Evolutionary conservation across 2,113 vertebrate genomes (phyloP).

Genomic region (Brachypodius melanocephalos): DNA sequence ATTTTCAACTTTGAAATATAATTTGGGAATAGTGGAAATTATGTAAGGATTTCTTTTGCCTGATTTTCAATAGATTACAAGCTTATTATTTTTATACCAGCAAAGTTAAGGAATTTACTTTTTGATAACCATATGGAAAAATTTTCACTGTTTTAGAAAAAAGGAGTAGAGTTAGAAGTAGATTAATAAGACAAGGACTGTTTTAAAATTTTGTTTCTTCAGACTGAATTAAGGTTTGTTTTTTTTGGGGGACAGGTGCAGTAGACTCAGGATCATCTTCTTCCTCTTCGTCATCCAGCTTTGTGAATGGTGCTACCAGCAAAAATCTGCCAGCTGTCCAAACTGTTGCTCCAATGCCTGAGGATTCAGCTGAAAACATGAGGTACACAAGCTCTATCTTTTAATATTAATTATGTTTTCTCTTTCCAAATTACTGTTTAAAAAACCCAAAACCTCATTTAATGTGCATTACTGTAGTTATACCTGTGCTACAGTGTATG

Average conservation of each 20-base stretch:
- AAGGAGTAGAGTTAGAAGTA: conserved; percentile 16
- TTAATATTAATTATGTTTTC: not conserved
- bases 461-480: not conserved
- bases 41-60: conserved; percentile 41
- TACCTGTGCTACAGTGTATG: accelerated
- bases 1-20: conserved; percentile 36
- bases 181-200: not conserved
- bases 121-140: not conserved
- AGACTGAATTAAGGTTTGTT: conserved; percentile 54
- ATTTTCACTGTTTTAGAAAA: not conserved
- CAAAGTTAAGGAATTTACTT: not conserved
- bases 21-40: conserved; percentile 21
- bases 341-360: conserved; percentile 94
- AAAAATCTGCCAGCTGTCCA: conserved; percentile 98
- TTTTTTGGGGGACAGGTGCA: conserved; percentile 82
- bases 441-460: not conserved
- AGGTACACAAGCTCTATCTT: conserved; percentile 71
- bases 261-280: conserved; percentile 88
- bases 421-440: not conserved
- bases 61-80: conserved; percentile 15
- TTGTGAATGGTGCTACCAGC: conserved; percentile 97
- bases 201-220: conserved; percentile 5
- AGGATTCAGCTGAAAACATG: conserved; percentile 95
- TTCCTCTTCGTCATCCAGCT: conserved; percentile 95
- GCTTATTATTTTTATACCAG: not conserved